A percentile compares a stretch with the other conserved stretches of the same genome.
phyloP scores from a whole-genome alignment of 2,113 vertebrate species.

The Pseudopipra pipra region DNA sequence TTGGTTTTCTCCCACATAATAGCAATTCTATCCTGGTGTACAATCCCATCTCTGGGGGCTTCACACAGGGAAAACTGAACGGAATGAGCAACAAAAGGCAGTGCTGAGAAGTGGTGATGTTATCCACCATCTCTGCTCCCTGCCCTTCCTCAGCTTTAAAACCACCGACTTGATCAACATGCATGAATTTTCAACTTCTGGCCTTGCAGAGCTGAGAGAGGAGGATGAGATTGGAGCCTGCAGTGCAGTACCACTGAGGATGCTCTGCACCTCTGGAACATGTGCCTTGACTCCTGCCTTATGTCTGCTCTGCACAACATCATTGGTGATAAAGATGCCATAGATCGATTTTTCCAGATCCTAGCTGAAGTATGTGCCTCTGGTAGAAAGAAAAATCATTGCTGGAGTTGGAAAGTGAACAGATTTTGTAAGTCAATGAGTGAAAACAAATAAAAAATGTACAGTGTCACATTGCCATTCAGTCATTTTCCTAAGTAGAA shows the following conservation, averaged over 20 bases:
- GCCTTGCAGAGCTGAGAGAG: background rate
- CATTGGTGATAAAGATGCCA: background rate
- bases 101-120: background rate
- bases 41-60: background rate
- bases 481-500: background rate
- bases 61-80: background rate
- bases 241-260: background rate
- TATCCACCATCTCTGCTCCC: background rate
- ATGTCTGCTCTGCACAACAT: background rate
- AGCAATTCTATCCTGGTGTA: background rate
- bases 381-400: conserved; percentile 9
- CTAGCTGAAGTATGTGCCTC: background rate
- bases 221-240: background rate
- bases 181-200: background rate
- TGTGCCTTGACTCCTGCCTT: background rate
- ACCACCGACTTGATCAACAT: background rate
- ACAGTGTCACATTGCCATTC: background rate
- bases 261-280: background rate
- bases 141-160: background rate
- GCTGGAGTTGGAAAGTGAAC: background rate
- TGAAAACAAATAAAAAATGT: conserved; percentile 9
- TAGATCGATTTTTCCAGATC: conserved; percentile 1
- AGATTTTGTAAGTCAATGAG: background rate
- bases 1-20: background rate
- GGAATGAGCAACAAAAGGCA: background rate